Base-by-base conservation (phyloP, 2,797 vertebrate species). In the Thripadectes ignobilis region DNA sequence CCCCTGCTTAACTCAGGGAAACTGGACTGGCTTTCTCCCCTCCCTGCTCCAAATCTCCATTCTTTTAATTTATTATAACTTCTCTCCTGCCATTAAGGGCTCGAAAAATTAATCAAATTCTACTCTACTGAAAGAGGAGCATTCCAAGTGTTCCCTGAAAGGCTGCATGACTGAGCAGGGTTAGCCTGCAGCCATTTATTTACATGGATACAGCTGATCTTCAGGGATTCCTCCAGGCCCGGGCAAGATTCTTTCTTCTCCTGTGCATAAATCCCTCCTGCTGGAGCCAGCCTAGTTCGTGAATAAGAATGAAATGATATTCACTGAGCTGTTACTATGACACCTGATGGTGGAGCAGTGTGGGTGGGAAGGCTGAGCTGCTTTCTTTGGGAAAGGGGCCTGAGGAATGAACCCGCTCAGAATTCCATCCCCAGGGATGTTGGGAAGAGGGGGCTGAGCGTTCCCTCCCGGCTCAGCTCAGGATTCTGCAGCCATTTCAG, bases 91-190 rank as follows among this genome's bases (percentile, higher is more conserved):
- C 84, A 79, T 87, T 86, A 92, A 93, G 54, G 30, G 91, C 55
- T 85, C 15, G 19, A 68, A 85, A 86, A 92, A 87, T 58, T 1
- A 76, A 89, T 89, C 54, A 94, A 87, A 96, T 95, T 94, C 92
- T 89, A 85, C 84, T 94, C 49, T 77, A 27, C 62, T 89, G 95
- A 96, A 95, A 92, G 62, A 89, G 94, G 57, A 97, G 59, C 93
- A 93, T 94, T 93, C 55, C 89, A 97, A 89, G 66, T 43, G 29
- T 54, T 92, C 49, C n/a, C 65, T 88, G 81, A 77, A 54, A 19
- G 4, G 38, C 91, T 95, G 82, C 78, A 75, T 94, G 83, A 95
- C 92, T 95, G 95, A 97, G 89, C 69, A 91, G 92, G 43, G 74
- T 45, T 72, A 69, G 91, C 78, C 82, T 92, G 71, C 78, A 95